Conservation (phyloP, 1,140 invertebrate genomes). For the Brachionus sp. region DNA sequence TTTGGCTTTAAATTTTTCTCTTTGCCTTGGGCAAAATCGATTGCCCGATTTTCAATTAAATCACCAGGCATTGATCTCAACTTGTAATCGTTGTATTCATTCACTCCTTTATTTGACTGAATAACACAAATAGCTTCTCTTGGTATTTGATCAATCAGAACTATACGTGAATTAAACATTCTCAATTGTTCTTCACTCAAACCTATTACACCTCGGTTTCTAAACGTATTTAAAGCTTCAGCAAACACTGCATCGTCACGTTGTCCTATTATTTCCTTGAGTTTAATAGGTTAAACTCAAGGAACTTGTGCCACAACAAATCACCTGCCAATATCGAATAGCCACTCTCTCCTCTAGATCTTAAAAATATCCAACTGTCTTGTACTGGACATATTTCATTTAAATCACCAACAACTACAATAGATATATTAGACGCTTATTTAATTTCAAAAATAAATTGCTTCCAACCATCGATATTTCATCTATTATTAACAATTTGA, state of each 20-base stretch:
- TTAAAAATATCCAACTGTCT: background rate
- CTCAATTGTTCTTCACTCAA: background rate
- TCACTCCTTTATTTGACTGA: background rate
- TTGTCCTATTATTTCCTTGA: conserved; percentile 20
- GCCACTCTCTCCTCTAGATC: background rate
- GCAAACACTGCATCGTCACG: background rate
- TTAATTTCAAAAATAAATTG: background rate
- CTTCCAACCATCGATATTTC: background rate
- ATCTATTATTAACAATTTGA: background rate
- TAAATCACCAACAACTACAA: background rate
- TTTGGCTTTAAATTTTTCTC: background rate
- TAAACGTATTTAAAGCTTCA: background rate
- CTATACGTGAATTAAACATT: background rate
- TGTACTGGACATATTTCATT: conserved; percentile 4
- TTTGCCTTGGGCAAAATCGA: background rate
- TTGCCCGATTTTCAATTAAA: background rate
- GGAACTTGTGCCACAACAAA: background rate
- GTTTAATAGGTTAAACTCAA: no score
- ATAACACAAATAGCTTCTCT: background rate
- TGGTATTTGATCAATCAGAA: background rate
- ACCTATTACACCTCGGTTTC: background rate
- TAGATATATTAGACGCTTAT: background rate
- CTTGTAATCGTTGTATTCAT: background rate
- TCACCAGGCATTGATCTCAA: background rate
- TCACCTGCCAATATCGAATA: background rate